Percentiles rank a stretch among this genome's conserved stretches.
These are phyloP conservation scores for Latrodectus geometricus DNA, from an alignment of 1,140 invertebrate species.

Conservation along the genomic window DNA sequence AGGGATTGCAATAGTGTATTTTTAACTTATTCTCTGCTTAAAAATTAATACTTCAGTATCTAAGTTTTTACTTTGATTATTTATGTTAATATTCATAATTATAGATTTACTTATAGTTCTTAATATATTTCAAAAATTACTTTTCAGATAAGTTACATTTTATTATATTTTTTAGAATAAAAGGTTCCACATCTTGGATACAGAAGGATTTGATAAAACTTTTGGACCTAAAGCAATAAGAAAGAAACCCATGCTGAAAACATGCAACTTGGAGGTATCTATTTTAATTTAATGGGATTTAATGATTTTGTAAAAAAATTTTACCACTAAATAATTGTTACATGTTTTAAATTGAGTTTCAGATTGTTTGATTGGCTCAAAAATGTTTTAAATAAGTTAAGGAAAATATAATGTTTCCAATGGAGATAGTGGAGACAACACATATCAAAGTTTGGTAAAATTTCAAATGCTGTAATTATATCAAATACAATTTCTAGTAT, in stretches of 20 bases:
- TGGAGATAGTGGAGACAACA: no score
- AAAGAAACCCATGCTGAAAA: slow-evolving; percentile 88
- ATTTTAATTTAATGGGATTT: neutral
- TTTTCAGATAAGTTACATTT: no score
- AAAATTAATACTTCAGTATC: no score
- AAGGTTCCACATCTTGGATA: slow-evolving; percentile 94
- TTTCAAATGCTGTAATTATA: no score
- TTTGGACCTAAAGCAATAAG: slow-evolving; percentile 95
- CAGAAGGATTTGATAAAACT: slow-evolving; percentile 91
- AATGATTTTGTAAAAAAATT: neutral
- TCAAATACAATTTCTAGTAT: no score
- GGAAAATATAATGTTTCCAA: no score
- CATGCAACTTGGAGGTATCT: slow-evolving; percentile 71
- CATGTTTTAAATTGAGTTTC: neutral
- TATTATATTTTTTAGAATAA: slow-evolving; percentile 73
- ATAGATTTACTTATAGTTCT: slow-evolving; percentile 37
- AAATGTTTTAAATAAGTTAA: no score
- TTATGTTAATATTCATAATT: neutral
- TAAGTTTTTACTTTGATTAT: neutral
- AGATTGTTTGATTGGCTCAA: no score
- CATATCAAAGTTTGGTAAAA: no score
- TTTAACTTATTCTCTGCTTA: no score
- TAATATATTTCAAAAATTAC: no score
- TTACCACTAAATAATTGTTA: neutral
- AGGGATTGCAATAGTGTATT: no score